phyloP scores from a whole-genome alignment of 2,113 vertebrate species.

The Argyrosomus japonicus region DNA sequence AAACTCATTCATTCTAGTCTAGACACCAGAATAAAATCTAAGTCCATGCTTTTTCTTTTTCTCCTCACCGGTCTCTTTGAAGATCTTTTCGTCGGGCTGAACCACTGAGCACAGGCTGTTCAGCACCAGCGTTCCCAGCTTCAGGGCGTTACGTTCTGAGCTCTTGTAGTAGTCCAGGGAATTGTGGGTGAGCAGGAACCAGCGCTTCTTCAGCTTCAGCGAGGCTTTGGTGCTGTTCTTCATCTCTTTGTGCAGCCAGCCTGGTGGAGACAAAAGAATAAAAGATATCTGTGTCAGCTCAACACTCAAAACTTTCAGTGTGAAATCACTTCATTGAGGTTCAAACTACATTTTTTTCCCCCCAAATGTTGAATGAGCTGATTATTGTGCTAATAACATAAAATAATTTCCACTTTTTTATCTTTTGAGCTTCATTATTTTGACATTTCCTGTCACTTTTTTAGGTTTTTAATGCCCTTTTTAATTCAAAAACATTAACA shows the following conservation, averaged over 20 bases:
- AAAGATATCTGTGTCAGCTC: no score
- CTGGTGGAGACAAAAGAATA: conserved; percentile 71
- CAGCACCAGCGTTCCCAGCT: conserved; percentile 94
- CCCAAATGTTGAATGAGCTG: not conserved
- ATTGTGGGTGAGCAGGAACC: conserved; percentile 98
- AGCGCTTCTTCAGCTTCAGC: conserved; percentile 94
- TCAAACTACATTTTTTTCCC: not conserved
- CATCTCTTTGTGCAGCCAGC: conserved; percentile 97
- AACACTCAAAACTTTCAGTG: not conserved
- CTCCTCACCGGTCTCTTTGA: conserved; percentile 92
- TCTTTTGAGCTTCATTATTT: not conserved
- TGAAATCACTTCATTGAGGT: not conserved
- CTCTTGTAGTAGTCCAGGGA: conserved; percentile 98
- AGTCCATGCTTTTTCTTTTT: not conserved
- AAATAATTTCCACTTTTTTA: not conserved
- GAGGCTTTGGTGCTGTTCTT: conserved; percentile 91
- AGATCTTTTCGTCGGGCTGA: conserved; percentile 93
- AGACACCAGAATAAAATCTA: not conserved
- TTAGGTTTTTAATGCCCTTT: not conserved
- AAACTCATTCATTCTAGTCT: no score
- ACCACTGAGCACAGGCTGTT: conserved; percentile 96
- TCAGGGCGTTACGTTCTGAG: conserved; percentile 92
- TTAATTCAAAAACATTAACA: not conserved
- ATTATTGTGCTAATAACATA: no score
- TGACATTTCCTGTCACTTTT: not conserved